Base-by-base conservation (phyloP, 2,113 vertebrate genomes). In the Tringa solitaria region DNA sequence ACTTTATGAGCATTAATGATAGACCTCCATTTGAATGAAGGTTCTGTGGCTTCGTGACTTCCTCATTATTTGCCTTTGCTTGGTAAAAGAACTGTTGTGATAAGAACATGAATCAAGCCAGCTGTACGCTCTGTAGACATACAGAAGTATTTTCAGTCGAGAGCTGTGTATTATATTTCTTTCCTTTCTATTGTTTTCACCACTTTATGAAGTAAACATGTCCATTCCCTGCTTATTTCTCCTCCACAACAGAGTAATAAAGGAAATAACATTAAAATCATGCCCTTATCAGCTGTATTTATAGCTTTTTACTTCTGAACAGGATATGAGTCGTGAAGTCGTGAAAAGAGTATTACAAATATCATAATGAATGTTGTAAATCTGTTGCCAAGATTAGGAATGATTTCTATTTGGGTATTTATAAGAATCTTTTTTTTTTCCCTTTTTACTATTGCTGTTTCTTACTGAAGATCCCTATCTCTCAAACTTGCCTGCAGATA, bases 321-420 rank as follows among this genome's bases (percentile, higher is more conserved):
- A 96, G 95, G 93, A 73, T 93, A 75, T 93, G 89, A 95, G 69
- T 93, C 5, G 57, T 27, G 8, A 61, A 93, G 76, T 63, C 13
- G 4, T 85, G 84, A 70, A 77, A 37, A 67, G 65, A 78, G 43
- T 87, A 68, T 81, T 84, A 85, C 53, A 92, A 82, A 93, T 93
- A 84, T 19, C 88, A 90, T 93, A 94, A 85, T 64, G 79, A 91
- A 75, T 89, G 73, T 75, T 93, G 79, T 86, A 85, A 93, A 86
- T 96, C 89, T 85, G 65, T 88, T 95, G 86, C 87, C 26, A 81
- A 84, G 84, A 53, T 91, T 57, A 86, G 73, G 61, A 89, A 74
- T 84, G 8, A 50, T 87, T 94, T 89, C 69, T 87, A 50, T 28
- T 39, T 79, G 56, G 30, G 26, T 91, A 56, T 90, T 91, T 93